Conservation (phyloP, 1,140 invertebrate genomes). For the Drosophila aff. region DNA sequence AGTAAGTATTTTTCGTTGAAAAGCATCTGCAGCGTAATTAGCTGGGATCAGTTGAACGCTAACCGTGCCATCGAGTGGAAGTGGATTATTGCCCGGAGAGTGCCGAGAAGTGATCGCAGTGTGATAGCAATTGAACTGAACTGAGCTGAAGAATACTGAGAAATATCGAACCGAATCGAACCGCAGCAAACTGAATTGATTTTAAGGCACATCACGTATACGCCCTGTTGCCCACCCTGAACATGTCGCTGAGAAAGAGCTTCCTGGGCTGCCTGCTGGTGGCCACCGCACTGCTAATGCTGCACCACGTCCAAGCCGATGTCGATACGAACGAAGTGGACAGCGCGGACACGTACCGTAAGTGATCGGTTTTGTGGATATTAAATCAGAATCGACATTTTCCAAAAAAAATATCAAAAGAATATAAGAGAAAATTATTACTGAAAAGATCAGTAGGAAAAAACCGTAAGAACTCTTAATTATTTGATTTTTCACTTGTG, state of each 20-base stretch:
- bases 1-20: conserved; percentile 64
- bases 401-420: background rate
- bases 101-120: conserved; percentile 5
- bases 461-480: rapidly evolving
- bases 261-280: conserved; percentile 61
- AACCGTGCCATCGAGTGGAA: conserved; percentile 69
- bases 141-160: conserved; percentile 1
- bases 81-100: conserved; percentile 43
- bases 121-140: background rate
- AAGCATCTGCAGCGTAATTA: conserved; percentile 70
- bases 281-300: conserved; percentile 36
- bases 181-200: background rate
- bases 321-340: conserved; percentile 72
- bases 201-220: conserved; percentile 30
- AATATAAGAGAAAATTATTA: too few species aligned
- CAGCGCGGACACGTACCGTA: conserved; percentile 54
- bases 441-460: too few species aligned
- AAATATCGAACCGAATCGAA: conserved; percentile 6
- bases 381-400: background rate
- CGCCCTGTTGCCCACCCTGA: conserved; percentile 23
- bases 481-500: background rate
- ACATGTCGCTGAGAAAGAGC: conserved; percentile 53
- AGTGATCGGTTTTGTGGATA: conserved; percentile 34
- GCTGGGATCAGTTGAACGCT: conserved; percentile 62
- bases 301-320: conserved; percentile 54